phyloP scores from a whole-genome alignment of 2,888 invertebrate genomes.

The Seira sanloemensis region DNA sequence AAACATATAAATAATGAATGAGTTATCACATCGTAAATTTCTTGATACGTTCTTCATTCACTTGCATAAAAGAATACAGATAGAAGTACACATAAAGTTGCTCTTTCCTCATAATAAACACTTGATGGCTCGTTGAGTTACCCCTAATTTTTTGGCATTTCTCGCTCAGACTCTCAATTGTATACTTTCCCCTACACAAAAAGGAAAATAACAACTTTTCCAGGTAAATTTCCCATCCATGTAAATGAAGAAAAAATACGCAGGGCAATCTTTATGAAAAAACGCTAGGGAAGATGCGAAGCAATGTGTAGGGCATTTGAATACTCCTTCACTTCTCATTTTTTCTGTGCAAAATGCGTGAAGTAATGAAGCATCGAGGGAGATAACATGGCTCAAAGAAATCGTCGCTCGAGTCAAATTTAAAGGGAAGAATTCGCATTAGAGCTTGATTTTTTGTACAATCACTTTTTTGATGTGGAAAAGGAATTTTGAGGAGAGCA shows the following conservation, averaged over 20 bases:
- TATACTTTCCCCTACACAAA: background rate
- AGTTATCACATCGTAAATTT: conserved; percentile 65
- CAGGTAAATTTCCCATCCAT: conserved; percentile 28
- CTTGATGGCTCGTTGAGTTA: background rate
- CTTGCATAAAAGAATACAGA: conserved; percentile 22
- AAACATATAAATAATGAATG: conserved; percentile 72
- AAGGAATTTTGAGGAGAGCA: no score
- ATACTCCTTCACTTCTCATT: background rate
- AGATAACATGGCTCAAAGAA: background rate
- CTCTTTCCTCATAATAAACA: background rate
- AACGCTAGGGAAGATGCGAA: conserved; percentile 41
- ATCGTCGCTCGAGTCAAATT: conserved; percentile 1
- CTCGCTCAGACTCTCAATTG: background rate
- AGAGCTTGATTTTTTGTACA: background rate
- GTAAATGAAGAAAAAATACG: background rate
- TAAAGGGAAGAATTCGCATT: background rate
- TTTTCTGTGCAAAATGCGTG: conserved; percentile 2
- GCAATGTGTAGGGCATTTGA: conserved; percentile 17
- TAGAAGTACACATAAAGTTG: background rate
- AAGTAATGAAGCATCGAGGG: conserved; percentile 13
- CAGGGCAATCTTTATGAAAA: conserved; percentile 45
- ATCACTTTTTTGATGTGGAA: background rate
- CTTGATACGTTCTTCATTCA: conserved; percentile 14
- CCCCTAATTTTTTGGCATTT: background rate
- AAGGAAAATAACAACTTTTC: background rate